Evolutionary conservation across 2,113 vertebrate genomes (phyloP).

Genomic region (Neogale vison): DNA sequence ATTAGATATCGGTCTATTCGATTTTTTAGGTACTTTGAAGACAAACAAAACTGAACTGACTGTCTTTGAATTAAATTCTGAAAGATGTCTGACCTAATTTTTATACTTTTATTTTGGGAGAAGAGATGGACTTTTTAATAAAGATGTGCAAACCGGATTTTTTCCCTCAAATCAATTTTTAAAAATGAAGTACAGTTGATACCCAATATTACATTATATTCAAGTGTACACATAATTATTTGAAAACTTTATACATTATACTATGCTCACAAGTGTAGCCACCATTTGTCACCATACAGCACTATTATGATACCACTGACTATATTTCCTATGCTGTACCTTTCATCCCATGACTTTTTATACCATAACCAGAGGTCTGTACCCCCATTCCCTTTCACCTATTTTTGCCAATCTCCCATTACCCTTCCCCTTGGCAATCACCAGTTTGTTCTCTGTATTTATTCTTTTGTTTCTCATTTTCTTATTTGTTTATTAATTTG

Average conservation of each 20-base stretch:
- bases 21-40: background rate
- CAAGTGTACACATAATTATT: background rate
- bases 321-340: background rate
- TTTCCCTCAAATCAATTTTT: background rate
- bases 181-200: background rate
- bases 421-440: background rate
- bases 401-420: background rate
- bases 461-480: background rate
- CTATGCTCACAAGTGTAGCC: background rate
- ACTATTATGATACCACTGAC: background rate
- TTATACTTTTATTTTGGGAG: background rate
- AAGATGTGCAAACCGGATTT: background rate
- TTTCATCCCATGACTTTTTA: background rate
- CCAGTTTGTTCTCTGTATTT: background rate
- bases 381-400: background rate
- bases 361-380: background rate
- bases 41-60: background rate
- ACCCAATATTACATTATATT: background rate
- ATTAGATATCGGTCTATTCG: too few relatives aligned
- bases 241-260: background rate
- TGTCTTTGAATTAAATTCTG: background rate
- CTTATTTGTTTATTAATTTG: background rate
- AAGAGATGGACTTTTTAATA: background rate
- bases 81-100: background rate
- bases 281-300: background rate